These are phyloP conservation scores for Mormyrus hasselquistii DNA, from an alignment of 2,797 vertebrate genomes.

Conservation along the genomic window DNA sequence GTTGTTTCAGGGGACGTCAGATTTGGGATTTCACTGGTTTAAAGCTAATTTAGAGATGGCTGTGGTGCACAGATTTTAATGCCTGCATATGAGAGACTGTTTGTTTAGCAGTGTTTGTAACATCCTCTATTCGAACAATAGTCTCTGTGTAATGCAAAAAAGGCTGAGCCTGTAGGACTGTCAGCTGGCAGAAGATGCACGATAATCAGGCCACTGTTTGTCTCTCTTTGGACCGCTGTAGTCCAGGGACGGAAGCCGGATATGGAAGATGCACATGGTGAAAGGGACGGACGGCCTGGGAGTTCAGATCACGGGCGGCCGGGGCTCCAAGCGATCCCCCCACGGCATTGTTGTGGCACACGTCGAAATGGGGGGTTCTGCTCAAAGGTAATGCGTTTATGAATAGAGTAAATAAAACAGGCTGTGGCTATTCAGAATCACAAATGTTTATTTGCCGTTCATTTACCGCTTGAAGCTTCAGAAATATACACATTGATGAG, in stretches of 20 bases:
- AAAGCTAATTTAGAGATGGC: not conserved
- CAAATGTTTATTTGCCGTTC: not conserved
- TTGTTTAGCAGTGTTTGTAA: not conserved
- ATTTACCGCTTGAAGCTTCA: not conserved
- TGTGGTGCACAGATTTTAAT: not conserved
- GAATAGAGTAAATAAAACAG: not conserved
- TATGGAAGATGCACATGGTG: conserved; percentile 97
- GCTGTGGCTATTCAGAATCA: not conserved
- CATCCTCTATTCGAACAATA: not conserved
- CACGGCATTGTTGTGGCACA: conserved; percentile 86
- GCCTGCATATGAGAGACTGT: not conserved
- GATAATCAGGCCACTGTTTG: not conserved
- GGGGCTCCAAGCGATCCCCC: conserved; percentile 84
- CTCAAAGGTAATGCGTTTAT: conserved; percentile 73
- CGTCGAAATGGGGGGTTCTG: conserved; percentile 81
- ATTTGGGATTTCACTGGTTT: not conserved
- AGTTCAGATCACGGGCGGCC: conserved; percentile 90
- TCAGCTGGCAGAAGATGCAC: not conserved
- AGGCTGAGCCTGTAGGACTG: not conserved
- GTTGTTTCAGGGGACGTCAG: not conserved
- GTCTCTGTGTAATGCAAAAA: not conserved
- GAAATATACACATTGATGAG: not conserved
- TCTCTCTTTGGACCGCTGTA: conserved; percentile 38
- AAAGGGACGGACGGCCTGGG: conserved; percentile 85
- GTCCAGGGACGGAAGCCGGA: conserved; percentile 74